These are phyloP conservation scores for Budorcas taxicolor DNA, from an alignment of 2,113 vertebrate species.

Conservation along the genomic window DNA sequence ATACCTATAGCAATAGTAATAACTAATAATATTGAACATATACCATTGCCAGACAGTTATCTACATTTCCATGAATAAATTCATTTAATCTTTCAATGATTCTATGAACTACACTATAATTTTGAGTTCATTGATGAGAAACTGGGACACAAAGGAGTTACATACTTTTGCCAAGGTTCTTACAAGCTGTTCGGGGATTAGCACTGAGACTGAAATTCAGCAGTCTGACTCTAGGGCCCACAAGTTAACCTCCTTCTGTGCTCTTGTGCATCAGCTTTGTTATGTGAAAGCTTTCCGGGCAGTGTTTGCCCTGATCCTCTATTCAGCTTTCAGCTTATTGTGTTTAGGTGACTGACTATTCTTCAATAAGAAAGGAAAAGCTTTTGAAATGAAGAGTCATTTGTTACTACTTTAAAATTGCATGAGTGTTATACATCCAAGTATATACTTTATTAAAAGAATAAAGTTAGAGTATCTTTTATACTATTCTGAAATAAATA, in stretches of 20 bases:
- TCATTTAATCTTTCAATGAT: not conserved
- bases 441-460: constrained; percentile 17
- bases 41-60: not conserved
- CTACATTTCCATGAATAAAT: not conserved
- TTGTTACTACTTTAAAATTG: constrained; percentile 49
- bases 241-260: not conserved
- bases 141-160: not conserved
- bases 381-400: constrained; percentile 4
- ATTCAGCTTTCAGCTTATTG: not conserved
- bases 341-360: not conserved
- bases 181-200: not conserved
- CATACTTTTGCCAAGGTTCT: not conserved
- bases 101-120: not conserved
- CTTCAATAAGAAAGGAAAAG: not conserved
- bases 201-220: not conserved
- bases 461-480: not conserved
- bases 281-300: not conserved
- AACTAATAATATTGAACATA: not conserved
- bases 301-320: not conserved
- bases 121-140: not conserved
- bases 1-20: not conserved
- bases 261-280: not conserved
- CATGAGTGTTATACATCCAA: not conserved
- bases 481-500: constrained; percentile 22
- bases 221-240: not conserved